Conservation (phyloP, 2,113 vertebrate genomes). For the Condylura cristata region DNA sequence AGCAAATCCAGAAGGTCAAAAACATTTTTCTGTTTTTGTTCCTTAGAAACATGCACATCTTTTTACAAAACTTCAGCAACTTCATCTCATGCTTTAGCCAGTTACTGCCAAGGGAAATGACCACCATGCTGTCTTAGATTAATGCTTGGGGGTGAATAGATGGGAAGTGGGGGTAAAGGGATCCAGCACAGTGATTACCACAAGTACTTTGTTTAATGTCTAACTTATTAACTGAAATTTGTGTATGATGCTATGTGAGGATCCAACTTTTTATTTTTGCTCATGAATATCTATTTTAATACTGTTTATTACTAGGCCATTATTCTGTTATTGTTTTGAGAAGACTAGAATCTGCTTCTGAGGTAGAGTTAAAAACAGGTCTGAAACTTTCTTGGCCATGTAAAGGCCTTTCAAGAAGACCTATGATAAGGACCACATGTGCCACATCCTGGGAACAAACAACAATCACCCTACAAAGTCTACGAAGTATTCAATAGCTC, state of each 20-base stretch:
- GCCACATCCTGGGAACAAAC: not conserved
- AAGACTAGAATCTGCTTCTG: not conserved
- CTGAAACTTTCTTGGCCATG: not conserved
- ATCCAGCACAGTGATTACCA: not conserved
- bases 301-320: not conserved
- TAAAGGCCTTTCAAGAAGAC: not conserved
- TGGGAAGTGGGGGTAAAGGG: not conserved
- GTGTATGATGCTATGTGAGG: not conserved
- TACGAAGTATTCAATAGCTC: not conserved
- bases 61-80: not conserved
- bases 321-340: not conserved
- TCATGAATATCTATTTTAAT: not conserved
- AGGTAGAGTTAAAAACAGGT: not conserved
- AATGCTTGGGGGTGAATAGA: not conserved
- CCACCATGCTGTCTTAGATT: not conserved
- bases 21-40: not conserved
- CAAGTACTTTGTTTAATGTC: not conserved
- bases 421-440: not conserved
- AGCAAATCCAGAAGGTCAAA: constrained; percentile 11
- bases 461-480: not conserved
- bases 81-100: not conserved
- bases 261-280: not conserved
- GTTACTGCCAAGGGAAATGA: not conserved
- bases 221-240: not conserved
- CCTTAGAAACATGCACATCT: not conserved